These are phyloP conservation scores for Papilio aristodemus DNA, from an alignment of 1,140 invertebrate species.

Conservation along the genomic window DNA sequence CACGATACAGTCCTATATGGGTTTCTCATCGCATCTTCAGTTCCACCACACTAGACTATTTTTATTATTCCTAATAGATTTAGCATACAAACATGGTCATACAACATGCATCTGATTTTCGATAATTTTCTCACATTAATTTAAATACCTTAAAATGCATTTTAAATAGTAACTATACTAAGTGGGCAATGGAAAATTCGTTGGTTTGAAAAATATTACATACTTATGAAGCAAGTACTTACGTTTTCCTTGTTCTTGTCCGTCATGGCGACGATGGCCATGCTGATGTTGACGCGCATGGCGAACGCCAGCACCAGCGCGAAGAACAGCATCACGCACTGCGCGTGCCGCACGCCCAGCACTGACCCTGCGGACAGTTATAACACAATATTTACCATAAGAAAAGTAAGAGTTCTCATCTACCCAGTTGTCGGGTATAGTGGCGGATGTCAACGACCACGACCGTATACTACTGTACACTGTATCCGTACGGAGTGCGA, in stretches of 20 bases:
- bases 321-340: conserved; percentile 83
- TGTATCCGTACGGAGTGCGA: too few species aligned
- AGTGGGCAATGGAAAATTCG: too few species aligned
- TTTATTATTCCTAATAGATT: neutral
- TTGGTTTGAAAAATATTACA: too few species aligned
- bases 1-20: neutral
- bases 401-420: too few species aligned
- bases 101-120: neutral
- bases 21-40: neutral
- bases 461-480: too few species aligned
- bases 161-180: too few species aligned
- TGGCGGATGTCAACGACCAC: too few species aligned
- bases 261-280: conserved; percentile 88
- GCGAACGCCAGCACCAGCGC: conserved; percentile 84
- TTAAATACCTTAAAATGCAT: too few species aligned
- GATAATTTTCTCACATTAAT: neutral
- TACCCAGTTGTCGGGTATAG: too few species aligned
- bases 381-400: too few species aligned
- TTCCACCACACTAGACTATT: neutral
- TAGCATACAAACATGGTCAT: neutral
- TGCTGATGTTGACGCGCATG: conserved; percentile 85
- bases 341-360: conserved; percentile 84
- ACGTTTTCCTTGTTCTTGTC: conserved; percentile 59
- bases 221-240: conserved; percentile 37
- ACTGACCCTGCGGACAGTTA: conserved; percentile 40